Conservation (phyloP, 1,140 invertebrate species). For the Parapsyche elsis region DNA sequence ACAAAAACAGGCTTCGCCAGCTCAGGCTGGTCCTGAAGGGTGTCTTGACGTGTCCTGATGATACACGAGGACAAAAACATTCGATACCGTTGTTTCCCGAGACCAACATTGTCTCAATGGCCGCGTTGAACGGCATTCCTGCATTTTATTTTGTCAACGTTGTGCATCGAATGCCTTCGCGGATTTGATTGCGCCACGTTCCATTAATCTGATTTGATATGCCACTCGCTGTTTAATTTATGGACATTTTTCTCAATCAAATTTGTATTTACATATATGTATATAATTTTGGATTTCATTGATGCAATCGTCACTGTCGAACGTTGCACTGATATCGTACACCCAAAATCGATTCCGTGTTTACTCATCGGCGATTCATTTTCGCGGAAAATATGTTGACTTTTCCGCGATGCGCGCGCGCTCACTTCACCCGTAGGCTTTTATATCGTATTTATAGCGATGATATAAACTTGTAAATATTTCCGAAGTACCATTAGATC, state of each 20-base stretch:
- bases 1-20: constrained; percentile 1
- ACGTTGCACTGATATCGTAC: background rate
- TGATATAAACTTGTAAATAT: background rate
- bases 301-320: background rate
- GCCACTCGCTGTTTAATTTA: background rate
- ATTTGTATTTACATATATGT: no score
- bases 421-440: background rate
- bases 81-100: background rate
- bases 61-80: constrained; percentile 18
- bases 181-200: background rate
- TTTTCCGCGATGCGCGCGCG: no score
- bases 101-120: background rate
- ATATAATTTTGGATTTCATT: background rate
- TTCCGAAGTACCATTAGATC: background rate
- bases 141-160: constrained; percentile 18
- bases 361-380: no score
- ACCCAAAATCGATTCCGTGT: no score
- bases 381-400: no score
- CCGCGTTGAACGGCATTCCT: background rate
- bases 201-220: background rate
- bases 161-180: background rate
- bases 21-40: background rate
- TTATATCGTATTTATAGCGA: background rate
- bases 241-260: background rate
- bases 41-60: constrained; percentile 7